Evolutionary conservation across 2,888 invertebrate species (phyloP).

Genomic region (Tenodera sinensis): DNA sequence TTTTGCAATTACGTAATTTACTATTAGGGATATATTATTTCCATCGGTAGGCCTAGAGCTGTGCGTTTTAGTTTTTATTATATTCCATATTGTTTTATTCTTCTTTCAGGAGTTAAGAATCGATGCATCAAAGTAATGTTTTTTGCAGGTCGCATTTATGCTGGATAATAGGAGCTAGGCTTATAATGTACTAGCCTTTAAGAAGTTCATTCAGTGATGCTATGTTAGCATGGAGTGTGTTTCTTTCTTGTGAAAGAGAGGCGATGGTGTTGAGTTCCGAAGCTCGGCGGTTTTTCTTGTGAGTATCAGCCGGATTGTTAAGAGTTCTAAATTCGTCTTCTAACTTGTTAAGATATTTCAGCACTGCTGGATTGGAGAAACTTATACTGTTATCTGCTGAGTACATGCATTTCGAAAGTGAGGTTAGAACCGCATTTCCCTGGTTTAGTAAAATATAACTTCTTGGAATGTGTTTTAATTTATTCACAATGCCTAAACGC

Average conservation of each 20-base stretch:
- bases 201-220: conserved; percentile 57
- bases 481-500: neutral
- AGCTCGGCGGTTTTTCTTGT: conserved; percentile 41
- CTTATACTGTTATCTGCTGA: neutral
- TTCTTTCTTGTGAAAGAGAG: conserved; percentile 55
- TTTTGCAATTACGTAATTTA: too few relatives aligned
- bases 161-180: too few relatives aligned
- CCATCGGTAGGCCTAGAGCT: too few relatives aligned
- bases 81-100: too few relatives aligned
- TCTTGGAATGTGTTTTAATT: neutral
- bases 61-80: too few relatives aligned
- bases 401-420: neutral
- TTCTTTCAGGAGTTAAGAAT: too few relatives aligned
- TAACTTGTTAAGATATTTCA: conserved; percentile 52
- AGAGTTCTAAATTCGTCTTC: conserved; percentile 48
- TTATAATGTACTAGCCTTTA: conserved; percentile 45
- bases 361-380: conserved; percentile 43
- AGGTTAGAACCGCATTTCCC: neutral
- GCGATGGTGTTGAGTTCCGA: conserved; percentile 56
- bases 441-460: neutral
- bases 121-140: too few relatives aligned
- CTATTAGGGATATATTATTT: too few relatives aligned
- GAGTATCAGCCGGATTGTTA: conserved; percentile 44
- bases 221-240: conserved; percentile 57
- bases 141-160: too few relatives aligned